phyloP scores from a whole-genome alignment of 2,888 invertebrate species.

The Petrolisthes cinctipes region DNA sequence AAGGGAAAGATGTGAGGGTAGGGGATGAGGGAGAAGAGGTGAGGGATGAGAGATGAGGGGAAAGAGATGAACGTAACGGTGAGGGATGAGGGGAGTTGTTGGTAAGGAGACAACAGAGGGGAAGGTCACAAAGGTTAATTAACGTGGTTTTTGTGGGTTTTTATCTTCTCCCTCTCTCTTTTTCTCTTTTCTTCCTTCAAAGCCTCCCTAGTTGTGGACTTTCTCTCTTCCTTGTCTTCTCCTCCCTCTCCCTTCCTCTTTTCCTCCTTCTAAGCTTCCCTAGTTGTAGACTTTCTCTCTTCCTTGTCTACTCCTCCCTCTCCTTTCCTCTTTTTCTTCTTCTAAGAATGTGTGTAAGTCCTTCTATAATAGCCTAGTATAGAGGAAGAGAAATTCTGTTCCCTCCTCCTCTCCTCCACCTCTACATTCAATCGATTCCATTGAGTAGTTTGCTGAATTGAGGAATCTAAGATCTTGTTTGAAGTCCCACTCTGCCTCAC shows the following conservation, averaged over 20 bases:
- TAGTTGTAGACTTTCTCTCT: not conserved
- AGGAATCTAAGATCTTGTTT: no score
- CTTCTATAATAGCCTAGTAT: no score
- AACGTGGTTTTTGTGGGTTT: not conserved
- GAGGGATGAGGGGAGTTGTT: not conserved
- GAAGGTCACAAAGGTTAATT: not conserved
- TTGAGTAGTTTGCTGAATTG: no score
- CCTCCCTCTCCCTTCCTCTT: not conserved
- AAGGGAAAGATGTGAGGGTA: no score
- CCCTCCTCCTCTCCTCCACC: no score
- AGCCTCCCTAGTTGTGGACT: not conserved
- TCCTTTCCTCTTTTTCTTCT: conserved; percentile 5
- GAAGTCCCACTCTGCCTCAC: no score
- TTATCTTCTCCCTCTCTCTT: not conserved
- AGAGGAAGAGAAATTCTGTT: no score
- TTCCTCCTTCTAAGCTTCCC: not conserved
- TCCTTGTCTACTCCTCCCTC: conserved; percentile 1
- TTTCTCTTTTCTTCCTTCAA: not conserved
- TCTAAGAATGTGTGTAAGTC: no score
- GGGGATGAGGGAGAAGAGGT: no score
- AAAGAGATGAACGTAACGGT: no score
- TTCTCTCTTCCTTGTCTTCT: not conserved
- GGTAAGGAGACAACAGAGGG: conserved; percentile 1
- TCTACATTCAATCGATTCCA: no score
- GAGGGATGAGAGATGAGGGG: no score